Percentiles rank a stretch among this genome's conserved stretches.
phyloP scores from a whole-genome alignment of 2,888 invertebrate species.

The Eristalis arbustorum region DNA sequence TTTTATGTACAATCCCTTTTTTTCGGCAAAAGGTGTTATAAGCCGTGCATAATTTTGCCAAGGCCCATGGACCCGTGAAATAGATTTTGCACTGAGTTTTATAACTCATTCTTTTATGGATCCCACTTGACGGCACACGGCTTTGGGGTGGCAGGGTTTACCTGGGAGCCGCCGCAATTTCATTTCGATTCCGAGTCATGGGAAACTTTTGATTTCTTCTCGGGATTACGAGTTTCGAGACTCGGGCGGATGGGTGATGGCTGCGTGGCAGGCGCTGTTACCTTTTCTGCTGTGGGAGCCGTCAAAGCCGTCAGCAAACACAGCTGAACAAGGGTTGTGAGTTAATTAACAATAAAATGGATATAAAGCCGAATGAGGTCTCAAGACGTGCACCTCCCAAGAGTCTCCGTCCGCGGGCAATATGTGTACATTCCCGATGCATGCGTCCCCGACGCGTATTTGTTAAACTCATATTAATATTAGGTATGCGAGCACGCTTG shows the following conservation, averaged over 20 bases:
- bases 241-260: background rate
- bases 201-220: constrained; percentile 15
- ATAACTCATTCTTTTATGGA: constrained; percentile 4
- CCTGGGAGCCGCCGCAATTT: background rate
- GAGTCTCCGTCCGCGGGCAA: background rate
- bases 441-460: background rate
- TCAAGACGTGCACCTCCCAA: background rate
- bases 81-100: constrained; percentile 5
- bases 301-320: background rate
- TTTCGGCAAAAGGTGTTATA: constrained; percentile 22
- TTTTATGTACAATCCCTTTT: background rate
- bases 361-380: constrained; percentile 8
- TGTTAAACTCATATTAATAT: background rate
- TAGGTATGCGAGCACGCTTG: background rate
- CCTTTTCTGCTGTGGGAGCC: background rate
- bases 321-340: background rate
- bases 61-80: constrained; percentile 10
- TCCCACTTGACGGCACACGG: background rate
- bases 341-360: constrained; percentile 26
- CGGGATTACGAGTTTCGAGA: background rate
- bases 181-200: background rate
- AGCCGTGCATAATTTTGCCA: constrained; percentile 12
- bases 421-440: background rate
- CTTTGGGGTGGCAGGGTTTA: background rate
- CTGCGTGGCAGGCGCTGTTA: background rate